These are phyloP conservation scores for Alces alces DNA, from an alignment of 2,113 vertebrate species.

Conservation along the genomic window DNA sequence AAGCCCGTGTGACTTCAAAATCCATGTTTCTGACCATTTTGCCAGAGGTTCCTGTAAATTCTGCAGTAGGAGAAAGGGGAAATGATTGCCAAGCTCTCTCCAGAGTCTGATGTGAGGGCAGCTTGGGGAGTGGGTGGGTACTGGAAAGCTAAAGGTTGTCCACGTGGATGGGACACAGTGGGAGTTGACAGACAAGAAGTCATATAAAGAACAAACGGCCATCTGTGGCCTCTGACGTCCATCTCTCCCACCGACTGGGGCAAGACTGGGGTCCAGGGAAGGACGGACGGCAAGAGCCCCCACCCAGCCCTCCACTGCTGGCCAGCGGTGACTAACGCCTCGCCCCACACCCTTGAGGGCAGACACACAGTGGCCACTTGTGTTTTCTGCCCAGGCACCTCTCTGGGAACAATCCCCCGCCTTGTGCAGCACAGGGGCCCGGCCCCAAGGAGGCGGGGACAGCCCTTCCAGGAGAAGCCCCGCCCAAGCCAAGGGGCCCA, in stretches of 20 bases:
- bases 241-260: background rate
- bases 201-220: background rate
- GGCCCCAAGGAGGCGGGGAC: background rate
- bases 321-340: constrained; percentile 5
- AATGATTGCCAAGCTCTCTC: background rate
- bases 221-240: constrained; percentile 29
- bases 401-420: constrained; percentile 57
- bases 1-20: background rate
- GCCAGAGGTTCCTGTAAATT: background rate
- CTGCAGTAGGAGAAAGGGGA: background rate
- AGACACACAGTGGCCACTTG: constrained; percentile 63
- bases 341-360: constrained; percentile 39
- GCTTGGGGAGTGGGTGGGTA: background rate
- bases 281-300: background rate
- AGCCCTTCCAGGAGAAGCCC: background rate
- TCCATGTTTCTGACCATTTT: background rate
- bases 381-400: constrained; percentile 46
- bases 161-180: background rate
- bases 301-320: background rate
- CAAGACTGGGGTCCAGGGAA: background rate
- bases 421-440: constrained; percentile 19
- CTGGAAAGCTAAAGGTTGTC: background rate
- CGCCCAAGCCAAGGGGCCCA: background rate
- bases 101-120: background rate
- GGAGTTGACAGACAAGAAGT: background rate